These are phyloP conservation scores for Cacoxenus indagator DNA, from an alignment of 2,888 invertebrate species.

Conservation along the genomic window DNA sequence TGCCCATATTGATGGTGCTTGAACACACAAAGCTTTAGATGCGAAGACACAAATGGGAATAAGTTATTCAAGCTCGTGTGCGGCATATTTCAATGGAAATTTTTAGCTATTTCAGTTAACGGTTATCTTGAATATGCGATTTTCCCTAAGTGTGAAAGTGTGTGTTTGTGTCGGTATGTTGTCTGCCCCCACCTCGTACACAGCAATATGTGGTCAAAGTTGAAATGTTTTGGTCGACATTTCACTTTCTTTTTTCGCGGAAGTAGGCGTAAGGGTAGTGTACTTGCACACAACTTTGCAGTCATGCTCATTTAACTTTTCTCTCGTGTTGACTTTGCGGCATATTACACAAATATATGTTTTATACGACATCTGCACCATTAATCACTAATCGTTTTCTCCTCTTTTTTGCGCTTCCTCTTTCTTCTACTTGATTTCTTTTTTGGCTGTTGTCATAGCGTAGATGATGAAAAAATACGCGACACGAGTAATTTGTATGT, in stretches of 20 bases:
- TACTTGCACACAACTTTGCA: no score
- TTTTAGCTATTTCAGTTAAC: conserved; percentile 9
- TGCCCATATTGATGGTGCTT: neutral
- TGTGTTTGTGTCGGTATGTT: no score
- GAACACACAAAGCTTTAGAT: conserved; percentile 1
- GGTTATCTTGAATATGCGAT: neutral
- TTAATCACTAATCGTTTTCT: conserved; percentile 29
- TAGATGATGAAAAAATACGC: conserved; percentile 1
- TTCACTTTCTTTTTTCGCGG: neutral
- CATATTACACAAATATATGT: conserved; percentile 29
- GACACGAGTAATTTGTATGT: no score
- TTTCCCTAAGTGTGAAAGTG: no score
- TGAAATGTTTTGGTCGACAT: neutral
- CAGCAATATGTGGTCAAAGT: no score
- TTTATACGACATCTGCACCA: conserved; percentile 28
- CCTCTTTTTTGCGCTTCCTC: neutral
- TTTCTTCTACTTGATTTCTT: neutral
- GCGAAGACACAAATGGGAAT: conserved; percentile 23
- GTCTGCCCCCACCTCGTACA: no score
- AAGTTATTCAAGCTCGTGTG: conserved; percentile 33
- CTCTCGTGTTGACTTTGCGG: conserved; percentile 6
- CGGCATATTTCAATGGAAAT: conserved; percentile 27
- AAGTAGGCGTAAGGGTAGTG: no score
- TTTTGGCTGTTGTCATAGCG: neutral
- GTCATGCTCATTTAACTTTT: neutral